Percentiles rank a stretch among this genome's conserved stretches.
Conservation (phyloP, 2,888 invertebrate species). For the Caprella mutica region DNA sequence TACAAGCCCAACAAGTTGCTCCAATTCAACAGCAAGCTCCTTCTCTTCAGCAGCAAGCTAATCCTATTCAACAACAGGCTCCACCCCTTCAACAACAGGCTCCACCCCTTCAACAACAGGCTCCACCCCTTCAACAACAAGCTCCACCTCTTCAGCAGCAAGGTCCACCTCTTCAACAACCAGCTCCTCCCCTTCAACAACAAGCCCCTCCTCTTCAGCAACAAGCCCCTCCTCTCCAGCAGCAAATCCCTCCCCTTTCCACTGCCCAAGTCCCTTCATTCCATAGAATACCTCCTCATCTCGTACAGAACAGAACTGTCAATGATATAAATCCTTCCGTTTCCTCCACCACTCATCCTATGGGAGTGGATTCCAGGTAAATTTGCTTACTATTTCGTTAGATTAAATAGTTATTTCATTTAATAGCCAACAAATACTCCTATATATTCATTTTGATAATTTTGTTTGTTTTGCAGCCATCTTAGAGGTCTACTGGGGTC, state of each 20-base stretch:
- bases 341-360: slow-evolving; percentile 32
- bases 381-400: neutral
- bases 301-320: slow-evolving; percentile 20
- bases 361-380: slow-evolving; percentile 26
- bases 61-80: too few relatives aligned
- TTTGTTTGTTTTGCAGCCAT: slow-evolving; percentile 19
- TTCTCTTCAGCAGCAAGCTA: neutral
- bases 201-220: slow-evolving; percentile 1
- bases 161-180: too few relatives aligned
- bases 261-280: too few relatives aligned
- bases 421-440: neutral
- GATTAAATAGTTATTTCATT: neutral
- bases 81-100: too few relatives aligned
- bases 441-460: neutral
- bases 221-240: slow-evolving; percentile 5
- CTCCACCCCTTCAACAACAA: too few relatives aligned
- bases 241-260: slow-evolving; percentile 8
- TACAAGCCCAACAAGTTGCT: neutral
- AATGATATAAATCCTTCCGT: slow-evolving; percentile 27
- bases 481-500: slow-evolving; percentile 29
- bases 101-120: too few relatives aligned
- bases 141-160: too few relatives aligned
- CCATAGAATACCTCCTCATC: slow-evolving; percentile 24
- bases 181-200: too few relatives aligned
- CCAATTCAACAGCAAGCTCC: slow-evolving; percentile 5